Conservation (phyloP, 2,888 invertebrate species). For the Nowickia ferox region DNA sequence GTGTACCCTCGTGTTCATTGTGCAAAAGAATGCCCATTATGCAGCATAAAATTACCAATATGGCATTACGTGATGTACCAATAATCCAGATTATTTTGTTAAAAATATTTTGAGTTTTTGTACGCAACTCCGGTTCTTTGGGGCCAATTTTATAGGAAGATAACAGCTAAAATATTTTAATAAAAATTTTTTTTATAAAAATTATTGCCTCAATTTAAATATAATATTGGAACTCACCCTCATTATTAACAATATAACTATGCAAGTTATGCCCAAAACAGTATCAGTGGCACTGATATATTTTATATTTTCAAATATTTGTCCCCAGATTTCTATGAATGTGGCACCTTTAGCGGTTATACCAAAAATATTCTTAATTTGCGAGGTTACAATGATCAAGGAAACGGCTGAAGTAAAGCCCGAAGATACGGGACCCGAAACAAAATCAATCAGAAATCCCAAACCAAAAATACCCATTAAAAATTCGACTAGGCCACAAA, state of each 20-base stretch:
- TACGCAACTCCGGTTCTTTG: constrained; percentile 84
- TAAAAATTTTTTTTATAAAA: constrained; percentile 85
- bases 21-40: constrained; percentile 87
- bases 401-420: constrained; percentile 96
- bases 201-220: not conserved
- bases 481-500: constrained; percentile 89
- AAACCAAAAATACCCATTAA: constrained; percentile 92
- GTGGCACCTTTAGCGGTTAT: constrained; percentile 89
- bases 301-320: constrained; percentile 88
- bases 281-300: constrained; percentile 89
- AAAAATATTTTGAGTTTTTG: constrained; percentile 85
- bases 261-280: constrained; percentile 89
- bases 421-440: constrained; percentile 94
- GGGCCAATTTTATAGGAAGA: constrained; percentile 87
- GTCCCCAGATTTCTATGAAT: constrained; percentile 90
- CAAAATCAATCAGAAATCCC: constrained; percentile 94
- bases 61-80: constrained; percentile 92
- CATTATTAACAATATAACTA: constrained; percentile 89
- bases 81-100: constrained; percentile 90
- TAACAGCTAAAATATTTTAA: constrained; percentile 86
- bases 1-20: constrained; percentile 81
- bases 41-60: constrained; percentile 90
- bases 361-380: constrained; percentile 92
- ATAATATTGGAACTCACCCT: constrained; percentile 84
- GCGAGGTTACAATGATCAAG: constrained; percentile 94